phyloP scores from a whole-genome alignment of 2,113 vertebrate genomes.

The Labrus mixtus region DNA sequence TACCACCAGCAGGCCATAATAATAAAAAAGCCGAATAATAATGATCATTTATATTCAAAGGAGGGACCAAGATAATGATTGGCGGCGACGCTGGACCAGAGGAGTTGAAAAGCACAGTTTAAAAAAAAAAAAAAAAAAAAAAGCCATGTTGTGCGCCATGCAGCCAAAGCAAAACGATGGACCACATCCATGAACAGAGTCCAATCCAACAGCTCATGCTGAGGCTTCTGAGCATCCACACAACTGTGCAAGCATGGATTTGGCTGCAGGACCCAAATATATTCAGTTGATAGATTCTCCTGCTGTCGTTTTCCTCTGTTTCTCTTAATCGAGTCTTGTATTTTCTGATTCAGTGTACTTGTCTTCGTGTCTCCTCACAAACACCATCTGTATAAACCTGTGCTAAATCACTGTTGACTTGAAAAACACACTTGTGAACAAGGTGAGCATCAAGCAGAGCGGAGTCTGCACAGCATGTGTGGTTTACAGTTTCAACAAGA shows the following conservation, averaged over 20 bases:
- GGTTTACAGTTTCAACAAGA: neutral
- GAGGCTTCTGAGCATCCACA: neutral
- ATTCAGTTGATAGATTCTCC: slow-evolving; percentile 22
- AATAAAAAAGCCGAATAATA: too few relatives aligned
- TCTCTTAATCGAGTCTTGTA: slow-evolving; percentile 7
- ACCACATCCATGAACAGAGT: slow-evolving; percentile 12
- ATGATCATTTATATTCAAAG: too few relatives aligned
- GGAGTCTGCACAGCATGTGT: neutral
- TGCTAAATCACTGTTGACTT: neutral
- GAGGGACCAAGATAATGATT: too few relatives aligned
- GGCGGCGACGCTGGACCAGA: too few relatives aligned
- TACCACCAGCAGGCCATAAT: too few relatives aligned
- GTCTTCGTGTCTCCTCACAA: neutral
- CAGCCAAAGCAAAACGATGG: neutral
- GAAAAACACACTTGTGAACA: neutral
- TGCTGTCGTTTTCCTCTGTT: slow-evolving; percentile 18
- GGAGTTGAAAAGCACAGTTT: neutral
- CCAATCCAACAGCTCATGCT: slow-evolving; percentile 3
- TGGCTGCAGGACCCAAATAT: slow-evolving; percentile 21
- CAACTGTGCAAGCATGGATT: slow-evolving; percentile 20
- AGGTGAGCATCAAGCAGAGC: neutral
- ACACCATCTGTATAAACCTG: slow-evolving; percentile 4
- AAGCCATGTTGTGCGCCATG: neutral
- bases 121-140: neutral
- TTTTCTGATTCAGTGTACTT: neutral